phyloP scores from a whole-genome alignment of 2,797 vertebrate species.

The Pristis pectinata region DNA sequence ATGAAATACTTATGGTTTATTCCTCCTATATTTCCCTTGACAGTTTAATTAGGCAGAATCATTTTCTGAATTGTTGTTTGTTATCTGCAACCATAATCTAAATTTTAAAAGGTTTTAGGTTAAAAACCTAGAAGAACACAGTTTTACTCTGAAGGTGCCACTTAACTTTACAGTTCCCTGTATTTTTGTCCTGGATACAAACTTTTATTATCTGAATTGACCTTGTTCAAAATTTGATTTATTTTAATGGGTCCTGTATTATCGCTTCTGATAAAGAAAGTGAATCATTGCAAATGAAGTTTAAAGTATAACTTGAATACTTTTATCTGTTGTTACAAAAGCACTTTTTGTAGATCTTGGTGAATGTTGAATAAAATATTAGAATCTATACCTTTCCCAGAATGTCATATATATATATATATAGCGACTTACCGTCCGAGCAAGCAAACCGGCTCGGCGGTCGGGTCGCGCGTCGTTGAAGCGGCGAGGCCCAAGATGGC shows the following conservation, averaged over 20 bases:
- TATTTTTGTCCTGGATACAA: neutral
- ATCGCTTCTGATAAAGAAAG: neutral
- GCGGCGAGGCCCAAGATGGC: no score
- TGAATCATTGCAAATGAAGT: neutral
- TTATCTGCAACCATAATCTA: neutral
- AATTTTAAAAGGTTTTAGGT: slow-evolving; percentile 26
- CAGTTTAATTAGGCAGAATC: slow-evolving; percentile 32
- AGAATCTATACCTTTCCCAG: neutral
- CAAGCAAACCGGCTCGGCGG: no score
- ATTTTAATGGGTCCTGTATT: neutral
- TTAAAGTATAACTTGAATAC: no score
- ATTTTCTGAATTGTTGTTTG: slow-evolving; percentile 25
- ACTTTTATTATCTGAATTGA: neutral
- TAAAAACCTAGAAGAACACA: neutral
- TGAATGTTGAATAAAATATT: neutral
- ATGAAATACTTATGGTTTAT: neutral
- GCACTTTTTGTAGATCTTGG: neutral
- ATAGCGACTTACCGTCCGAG: no score
- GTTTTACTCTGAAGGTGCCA: neutral
- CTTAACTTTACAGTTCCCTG: neutral
- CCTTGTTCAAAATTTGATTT: neutral
- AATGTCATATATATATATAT: neutral
- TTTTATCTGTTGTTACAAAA: neutral
- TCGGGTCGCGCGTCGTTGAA: no score
- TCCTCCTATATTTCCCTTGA: slow-evolving; percentile 7